Evolutionary conservation across 2,888 invertebrate genomes (phyloP), one percentile per base, ranked within the genome.

Genomic region (Orchestes rusci): DNA sequence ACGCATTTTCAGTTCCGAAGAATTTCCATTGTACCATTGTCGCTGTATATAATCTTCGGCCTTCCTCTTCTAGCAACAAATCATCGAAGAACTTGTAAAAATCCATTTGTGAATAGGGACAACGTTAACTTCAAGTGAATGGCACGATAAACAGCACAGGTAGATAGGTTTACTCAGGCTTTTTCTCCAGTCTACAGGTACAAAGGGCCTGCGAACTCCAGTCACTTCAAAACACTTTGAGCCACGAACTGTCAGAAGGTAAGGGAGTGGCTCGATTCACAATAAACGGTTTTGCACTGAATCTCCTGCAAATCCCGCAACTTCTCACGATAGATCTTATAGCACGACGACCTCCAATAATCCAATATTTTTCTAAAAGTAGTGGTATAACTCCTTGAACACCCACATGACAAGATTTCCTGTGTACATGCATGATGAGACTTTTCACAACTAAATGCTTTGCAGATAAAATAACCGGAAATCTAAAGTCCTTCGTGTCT

Each of bases 21-120:
- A 36, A 36, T 12, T 36, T n/a, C n/a, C n/a, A n/a, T 36, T 8
- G n/a, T 36, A 4, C 36, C 20, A n/a, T 36, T 36, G 19, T 36
- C 36, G 12, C 13, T 36, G 19, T 4, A 36, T 13, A 36, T 36
- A 15, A 15, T 36, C 16, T 23, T 18, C 4, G 36, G 36, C 3
- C 36, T n/a, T 3, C 36, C 4, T n/a, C 20, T 23, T 38, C 38
- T 38, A 16, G 27, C 28, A 28, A 30, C 13, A 38, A 38, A 38
- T 7, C 28, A 3, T 13, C 38, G 27, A 10, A 38, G 16, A 16
- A 16, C 13, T 29, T 4, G 19, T 20, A 20, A 7, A 30, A 30
- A 30, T 3, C 16, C 16, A 13, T 3, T 13, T 4, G 32, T 32
- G 13, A 16, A 32, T 16, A 32, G 10, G 13, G 29, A 29, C 10